phyloP scores from a whole-genome alignment of 2,888 invertebrate species.

The Eupithecia insigniata region DNA sequence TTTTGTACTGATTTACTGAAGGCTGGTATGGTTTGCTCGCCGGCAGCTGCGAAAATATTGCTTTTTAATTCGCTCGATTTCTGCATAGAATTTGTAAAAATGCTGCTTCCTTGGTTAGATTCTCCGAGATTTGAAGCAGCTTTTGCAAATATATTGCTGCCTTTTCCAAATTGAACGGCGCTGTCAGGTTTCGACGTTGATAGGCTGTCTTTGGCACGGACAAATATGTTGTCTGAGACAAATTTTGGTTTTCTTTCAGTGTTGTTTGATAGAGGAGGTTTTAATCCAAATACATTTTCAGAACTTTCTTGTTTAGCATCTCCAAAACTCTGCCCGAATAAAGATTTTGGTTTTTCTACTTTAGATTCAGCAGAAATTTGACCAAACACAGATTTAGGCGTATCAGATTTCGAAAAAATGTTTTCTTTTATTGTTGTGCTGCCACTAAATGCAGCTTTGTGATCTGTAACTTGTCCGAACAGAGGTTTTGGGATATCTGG shows the following conservation, averaged over 20 bases:
- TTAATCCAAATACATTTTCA: constrained; percentile 45
- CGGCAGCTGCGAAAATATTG: constrained; percentile 31
- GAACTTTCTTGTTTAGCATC: constrained; percentile 37
- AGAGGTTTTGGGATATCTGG: constrained; percentile 15
- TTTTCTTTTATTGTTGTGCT: constrained; percentile 13
- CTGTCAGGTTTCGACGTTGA: constrained; percentile 51
- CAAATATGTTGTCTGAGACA: constrained; percentile 41
- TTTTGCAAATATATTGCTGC: constrained; percentile 63
- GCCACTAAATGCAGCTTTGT: constrained; percentile 15
- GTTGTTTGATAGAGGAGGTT: constrained; percentile 26
- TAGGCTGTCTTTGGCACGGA: constrained; percentile 48
- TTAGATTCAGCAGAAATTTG: constrained; percentile 40
- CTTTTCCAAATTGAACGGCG: constrained; percentile 49
- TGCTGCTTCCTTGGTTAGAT: constrained; percentile 34
- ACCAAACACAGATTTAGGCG: constrained; percentile 50
- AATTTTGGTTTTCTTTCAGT: constrained; percentile 23
- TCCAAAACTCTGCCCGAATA: constrained; percentile 44
- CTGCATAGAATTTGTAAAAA: constrained; percentile 32
- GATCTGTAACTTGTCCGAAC: constrained; percentile 16
- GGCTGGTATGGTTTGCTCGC: constrained; percentile 17
- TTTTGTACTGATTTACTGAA: constrained; percentile 18
- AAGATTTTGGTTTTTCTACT: constrained; percentile 41
- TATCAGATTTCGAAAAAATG: constrained; percentile 29
- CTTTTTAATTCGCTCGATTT: constrained; percentile 16
- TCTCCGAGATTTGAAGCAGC: constrained; percentile 25